phyloP scores from a whole-genome alignment of 2,113 vertebrate genomes.

The Xenus cinereus region DNA sequence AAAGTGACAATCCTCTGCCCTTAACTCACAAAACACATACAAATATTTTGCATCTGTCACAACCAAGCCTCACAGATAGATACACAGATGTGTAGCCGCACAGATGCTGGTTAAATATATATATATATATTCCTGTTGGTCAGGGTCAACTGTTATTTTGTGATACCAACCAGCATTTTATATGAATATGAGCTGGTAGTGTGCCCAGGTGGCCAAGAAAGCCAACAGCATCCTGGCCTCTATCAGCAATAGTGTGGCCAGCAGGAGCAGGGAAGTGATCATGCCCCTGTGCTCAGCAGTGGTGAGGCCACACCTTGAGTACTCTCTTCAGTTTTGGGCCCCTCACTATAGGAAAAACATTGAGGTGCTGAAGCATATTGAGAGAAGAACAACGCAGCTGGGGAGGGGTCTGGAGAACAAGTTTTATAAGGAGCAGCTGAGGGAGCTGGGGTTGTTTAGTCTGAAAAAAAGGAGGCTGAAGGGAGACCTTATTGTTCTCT shows the following conservation, averaged over 20 bases:
- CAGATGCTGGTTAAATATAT: neutral
- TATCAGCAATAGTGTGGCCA: neutral
- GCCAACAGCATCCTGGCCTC: neutral
- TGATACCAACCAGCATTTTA: neutral
- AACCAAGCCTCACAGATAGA: neutral
- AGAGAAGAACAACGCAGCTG: neutral
- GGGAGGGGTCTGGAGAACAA: neutral
- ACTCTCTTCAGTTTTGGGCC: neutral
- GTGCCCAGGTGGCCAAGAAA: neutral
- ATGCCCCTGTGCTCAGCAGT: neutral
- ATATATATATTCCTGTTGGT: neutral
- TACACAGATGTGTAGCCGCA: conserved; percentile 9
- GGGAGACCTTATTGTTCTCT: neutral
- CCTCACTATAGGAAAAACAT: too few species aligned
- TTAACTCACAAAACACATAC: conserved; percentile 38
- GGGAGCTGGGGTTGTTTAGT: neutral
- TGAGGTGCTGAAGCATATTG: neutral
- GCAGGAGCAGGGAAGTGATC: accelerated
- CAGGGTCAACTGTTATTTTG: neutral
- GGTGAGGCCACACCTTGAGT: neutral
- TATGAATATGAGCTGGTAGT: neutral
- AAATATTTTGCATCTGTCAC: conserved; percentile 60
- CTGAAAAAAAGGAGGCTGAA: neutral
- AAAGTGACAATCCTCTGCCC: conserved; percentile 19
- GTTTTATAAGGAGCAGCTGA: neutral